A percentile compares a stretch with the other conserved stretches of the same genome.
Evolutionary conservation across 2,113 vertebrate genomes (phyloP).

Genomic region (Alosa alosa): DNA sequence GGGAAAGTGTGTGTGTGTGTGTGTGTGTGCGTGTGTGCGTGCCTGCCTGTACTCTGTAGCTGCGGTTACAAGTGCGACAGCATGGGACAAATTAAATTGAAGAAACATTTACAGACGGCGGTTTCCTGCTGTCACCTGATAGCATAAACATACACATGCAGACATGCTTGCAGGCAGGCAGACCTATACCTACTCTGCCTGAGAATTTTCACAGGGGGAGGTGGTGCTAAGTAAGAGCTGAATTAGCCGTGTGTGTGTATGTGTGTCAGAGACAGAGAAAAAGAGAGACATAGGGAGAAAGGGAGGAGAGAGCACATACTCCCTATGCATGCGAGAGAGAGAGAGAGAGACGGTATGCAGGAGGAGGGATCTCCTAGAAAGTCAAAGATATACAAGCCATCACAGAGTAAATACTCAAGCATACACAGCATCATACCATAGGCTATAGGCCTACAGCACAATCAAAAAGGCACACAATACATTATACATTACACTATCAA

Average conservation of each 20-base stretch:
- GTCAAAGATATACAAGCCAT: not conserved
- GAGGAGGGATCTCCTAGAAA: not conserved
- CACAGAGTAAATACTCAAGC: not conserved
- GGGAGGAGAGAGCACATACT: no score
- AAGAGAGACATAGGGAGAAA: not conserved
- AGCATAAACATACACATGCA: not conserved
- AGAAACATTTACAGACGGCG: constrained; percentile 41
- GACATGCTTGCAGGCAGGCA: not conserved
- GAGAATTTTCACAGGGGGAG: not conserved
- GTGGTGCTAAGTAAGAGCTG: not conserved
- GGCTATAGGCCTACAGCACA: not conserved
- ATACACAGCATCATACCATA: not conserved
- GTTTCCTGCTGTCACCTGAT: constrained; percentile 37
- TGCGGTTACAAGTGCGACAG: not conserved
- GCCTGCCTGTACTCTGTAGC: not conserved
- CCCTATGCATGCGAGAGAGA: not conserved
- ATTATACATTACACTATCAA: no score
- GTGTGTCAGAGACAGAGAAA: not conserved
- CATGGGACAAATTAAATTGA: constrained; percentile 32
- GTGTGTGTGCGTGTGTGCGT: not conserved
- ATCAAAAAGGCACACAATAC: not conserved
- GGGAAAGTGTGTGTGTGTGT: not conserved
- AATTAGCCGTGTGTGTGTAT: not conserved
- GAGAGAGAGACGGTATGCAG: not conserved
- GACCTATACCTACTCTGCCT: not conserved